A percentile compares a stretch with the other conserved stretches of the same genome.
Evolutionary conservation across 2,888 invertebrate genomes (phyloP).

Genomic region (Monopis laevigella): DNA sequence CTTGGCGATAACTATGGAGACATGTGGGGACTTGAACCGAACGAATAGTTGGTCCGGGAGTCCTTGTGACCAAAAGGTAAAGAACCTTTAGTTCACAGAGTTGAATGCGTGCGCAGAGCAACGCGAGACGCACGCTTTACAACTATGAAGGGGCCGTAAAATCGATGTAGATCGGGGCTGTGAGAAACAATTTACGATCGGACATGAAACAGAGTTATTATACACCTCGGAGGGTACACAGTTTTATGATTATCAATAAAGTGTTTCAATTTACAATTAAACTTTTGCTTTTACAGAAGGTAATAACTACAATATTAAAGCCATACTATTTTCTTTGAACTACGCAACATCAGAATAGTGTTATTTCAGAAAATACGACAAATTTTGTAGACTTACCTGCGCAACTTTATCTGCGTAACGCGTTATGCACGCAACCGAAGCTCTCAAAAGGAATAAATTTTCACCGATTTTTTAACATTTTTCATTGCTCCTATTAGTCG

Average conservation of each 20-base stretch:
- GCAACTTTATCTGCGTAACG: not conserved
- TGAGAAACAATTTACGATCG: constrained; percentile 40
- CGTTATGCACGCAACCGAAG: no score
- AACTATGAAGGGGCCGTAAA: constrained; percentile 33
- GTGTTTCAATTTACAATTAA: not conserved
- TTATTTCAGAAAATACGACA: not conserved
- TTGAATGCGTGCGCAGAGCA: constrained; percentile 13
- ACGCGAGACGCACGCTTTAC: constrained; percentile 29
- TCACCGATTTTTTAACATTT: no score
- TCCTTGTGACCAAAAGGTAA: not conserved
- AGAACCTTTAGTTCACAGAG: not conserved
- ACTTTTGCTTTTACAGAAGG: not conserved
- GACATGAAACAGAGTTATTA: constrained; percentile 38
- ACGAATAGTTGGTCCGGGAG: not conserved
- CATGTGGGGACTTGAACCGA: not conserved
- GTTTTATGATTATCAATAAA: constrained; percentile 26
- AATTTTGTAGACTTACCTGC: not conserved
- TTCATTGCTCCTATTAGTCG: no score
- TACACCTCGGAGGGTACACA: constrained; percentile 31
- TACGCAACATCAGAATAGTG: not conserved
- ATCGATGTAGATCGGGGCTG: constrained; percentile 26
- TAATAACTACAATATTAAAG: not conserved
- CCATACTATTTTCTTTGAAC: not conserved
- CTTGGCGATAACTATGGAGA: not conserved
- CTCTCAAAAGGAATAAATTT: no score